Conservation (phyloP, 2,797 vertebrate species). For the Sebastes jordani region DNA sequence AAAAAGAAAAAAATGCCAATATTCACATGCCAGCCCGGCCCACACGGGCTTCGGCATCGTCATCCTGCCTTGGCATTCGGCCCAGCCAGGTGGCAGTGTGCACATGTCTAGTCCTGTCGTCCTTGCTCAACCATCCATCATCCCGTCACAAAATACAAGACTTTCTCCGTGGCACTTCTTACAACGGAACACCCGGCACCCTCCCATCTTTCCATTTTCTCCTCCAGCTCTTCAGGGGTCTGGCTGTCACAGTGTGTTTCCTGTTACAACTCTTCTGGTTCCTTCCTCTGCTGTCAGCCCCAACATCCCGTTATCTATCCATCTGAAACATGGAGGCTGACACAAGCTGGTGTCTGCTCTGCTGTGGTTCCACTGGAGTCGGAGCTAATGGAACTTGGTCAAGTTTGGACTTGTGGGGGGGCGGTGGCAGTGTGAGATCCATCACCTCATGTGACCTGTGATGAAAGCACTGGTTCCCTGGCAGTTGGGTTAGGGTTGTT, state of each 20-base stretch:
- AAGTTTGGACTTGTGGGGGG: neutral
- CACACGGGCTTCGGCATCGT: constrained; percentile 14
- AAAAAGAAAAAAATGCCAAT: neutral
- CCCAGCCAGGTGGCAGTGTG: constrained; percentile 69
- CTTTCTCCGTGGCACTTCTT: constrained; percentile 38
- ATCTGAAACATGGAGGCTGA: constrained; percentile 47
- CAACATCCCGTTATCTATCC: constrained; percentile 40
- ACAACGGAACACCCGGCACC: constrained; percentile 3
- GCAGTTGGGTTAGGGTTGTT: neutral
- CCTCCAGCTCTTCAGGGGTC: constrained; percentile 53
- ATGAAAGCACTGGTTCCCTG: neutral
- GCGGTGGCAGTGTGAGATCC: neutral
- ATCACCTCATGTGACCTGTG: neutral
- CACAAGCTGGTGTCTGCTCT: constrained; percentile 44
- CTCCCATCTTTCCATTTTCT: constrained; percentile 33
- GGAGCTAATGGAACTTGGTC: constrained; percentile 17
- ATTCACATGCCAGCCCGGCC: constrained; percentile 10
- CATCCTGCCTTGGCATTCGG: constrained; percentile 53
- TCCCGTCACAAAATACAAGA: constrained; percentile 49
- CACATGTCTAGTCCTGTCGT: constrained; percentile 67
- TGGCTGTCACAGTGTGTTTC: constrained; percentile 61
- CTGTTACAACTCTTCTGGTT: constrained; percentile 54
- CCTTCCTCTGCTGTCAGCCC: constrained; percentile 50
- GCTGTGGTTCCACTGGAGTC: constrained; percentile 22
- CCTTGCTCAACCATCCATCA: constrained; percentile 72